Evolutionary conservation across 1,140 invertebrate species (phyloP), one percentile per base, ranked within the genome.

Genomic region (Ptiloglossa arizonensis): DNA sequence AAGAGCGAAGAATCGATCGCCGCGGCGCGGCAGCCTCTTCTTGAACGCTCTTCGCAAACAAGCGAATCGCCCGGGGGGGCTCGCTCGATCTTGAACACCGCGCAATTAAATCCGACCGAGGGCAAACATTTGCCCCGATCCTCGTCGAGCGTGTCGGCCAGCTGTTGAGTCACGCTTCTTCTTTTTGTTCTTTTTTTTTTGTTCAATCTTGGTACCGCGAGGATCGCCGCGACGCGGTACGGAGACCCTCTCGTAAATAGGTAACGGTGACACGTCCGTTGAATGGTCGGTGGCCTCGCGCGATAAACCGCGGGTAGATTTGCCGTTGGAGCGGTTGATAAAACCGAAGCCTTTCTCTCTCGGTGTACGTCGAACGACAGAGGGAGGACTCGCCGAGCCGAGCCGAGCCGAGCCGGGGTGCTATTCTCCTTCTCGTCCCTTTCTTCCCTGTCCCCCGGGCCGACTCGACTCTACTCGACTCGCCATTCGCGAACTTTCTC

Each of bases 401-500:
- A n/a, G n/a, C n/a, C n/a, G n/a, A n/a, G n/a, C n/a, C n/a, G n/a
- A 66, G 9, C 15, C 17, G 17, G 44, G 35, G 2, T 15, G 4
- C 1, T 29, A 17, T 38, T 48, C 41, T 27, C 29, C 13, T 2
- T n/a, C 17, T 24, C 57, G 15, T 4, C 56, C 56, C 19, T 38
- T 24, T 22, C 29, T 32, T n/a, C 6, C 17, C 22, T 35, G n/a
- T 68, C 29, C 29, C 24, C 38, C 17, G 41, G 27, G 27, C 35
- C 29, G 50, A 35, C 35, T 68, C 63, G 59, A 38, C 48, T 68
- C n/a, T n/a, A n/a, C n/a, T n/a, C n/a, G 2, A 9, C 56, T 48
- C 64, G 57, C 52, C 24, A 50, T 44, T 77, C 48, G 69, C 24
- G 35, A 81, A 85, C 54, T 85, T 81, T 67, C 70, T 79, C 66